Evolutionary conservation across 1,140 invertebrate species (phyloP), one percentile per base, ranked within the genome.

Genomic region (Drosophila kanapiae): DNA sequence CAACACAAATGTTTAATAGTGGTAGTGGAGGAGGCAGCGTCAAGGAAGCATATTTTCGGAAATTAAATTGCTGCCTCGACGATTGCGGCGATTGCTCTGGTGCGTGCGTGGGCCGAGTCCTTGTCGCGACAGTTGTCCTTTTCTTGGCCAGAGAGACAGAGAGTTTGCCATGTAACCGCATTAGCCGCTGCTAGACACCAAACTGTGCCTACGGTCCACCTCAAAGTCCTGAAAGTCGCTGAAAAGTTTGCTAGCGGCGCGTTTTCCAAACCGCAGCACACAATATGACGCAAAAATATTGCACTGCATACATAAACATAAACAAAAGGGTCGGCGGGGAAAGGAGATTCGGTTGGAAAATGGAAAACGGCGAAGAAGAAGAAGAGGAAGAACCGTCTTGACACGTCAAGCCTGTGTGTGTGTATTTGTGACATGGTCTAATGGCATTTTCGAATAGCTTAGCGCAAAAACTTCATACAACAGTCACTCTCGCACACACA

Each of bases 391-490:
- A 40, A 57, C 40, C 59, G 53, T 53, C 67, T 74, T 62, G 53
- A 65, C 42, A 71, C 51, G 60, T 51, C 64, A 58, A 62, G 58
- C 68, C 42, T 78, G 48, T 78, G 79, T 78, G 65, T 78, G 56
- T 54, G 51, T 54, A 54, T 54, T 54, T 76, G 62, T 74, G 69
- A 76, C 81, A 78, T 61, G 78, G 82, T 90, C 85, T 90, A 90
- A 90, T 90, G 85, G 85, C 75, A 88, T 88, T 88, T 88, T 75
- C 80, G 65, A 88, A 88, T 88, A 81, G 85, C 85, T 88, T 75
- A 81, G 78, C 75, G 77, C 64, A 85, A 88, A 83, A 85, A 90
- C 81, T 90, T 81, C 79, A 75, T 79, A 90, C 80, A 68, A 85
- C 75, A 82, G 45, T 67, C 69, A 71, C 58, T 63, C 62, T 68